phyloP scores from a whole-genome alignment of 1,140 invertebrate species.

The Polypedilum pembai region DNA sequence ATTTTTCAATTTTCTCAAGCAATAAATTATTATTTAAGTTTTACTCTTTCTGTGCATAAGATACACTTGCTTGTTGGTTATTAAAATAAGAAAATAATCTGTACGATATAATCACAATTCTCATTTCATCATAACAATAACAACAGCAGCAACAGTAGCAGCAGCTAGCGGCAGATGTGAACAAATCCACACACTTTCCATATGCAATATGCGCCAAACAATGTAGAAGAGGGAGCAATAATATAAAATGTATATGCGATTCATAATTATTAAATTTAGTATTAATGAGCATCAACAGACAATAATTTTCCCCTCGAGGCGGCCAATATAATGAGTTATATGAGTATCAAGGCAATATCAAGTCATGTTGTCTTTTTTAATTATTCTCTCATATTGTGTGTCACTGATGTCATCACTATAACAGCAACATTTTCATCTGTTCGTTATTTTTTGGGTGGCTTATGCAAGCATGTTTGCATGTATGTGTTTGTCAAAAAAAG shows the following conservation, averaged over 20 bases:
- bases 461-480: no score
- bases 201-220: not conserved
- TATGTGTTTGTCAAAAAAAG: no score
- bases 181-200: not conserved
- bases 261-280: constrained; percentile 20
- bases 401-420: constrained; percentile 17
- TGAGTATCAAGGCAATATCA: no score
- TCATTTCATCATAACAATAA: not conserved
- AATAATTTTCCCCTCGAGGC: not conserved
- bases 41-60: no score
- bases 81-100: not conserved
- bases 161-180: not conserved
- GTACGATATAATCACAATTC: not conserved
- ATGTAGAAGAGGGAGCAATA: not conserved
- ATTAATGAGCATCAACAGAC: constrained; percentile 4
- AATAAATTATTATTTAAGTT: no score
- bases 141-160: not conserved
- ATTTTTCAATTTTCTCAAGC: no score
- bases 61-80: not conserved
- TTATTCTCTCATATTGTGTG: constrained; percentile 18
- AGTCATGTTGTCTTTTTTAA: not conserved
- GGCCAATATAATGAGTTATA: no score
- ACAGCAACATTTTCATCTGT: not conserved
- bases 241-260: not conserved
- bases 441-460: not conserved